Evolutionary conservation across 1,140 invertebrate genomes (phyloP).

Genomic region (Aphelinus certus): DNA sequence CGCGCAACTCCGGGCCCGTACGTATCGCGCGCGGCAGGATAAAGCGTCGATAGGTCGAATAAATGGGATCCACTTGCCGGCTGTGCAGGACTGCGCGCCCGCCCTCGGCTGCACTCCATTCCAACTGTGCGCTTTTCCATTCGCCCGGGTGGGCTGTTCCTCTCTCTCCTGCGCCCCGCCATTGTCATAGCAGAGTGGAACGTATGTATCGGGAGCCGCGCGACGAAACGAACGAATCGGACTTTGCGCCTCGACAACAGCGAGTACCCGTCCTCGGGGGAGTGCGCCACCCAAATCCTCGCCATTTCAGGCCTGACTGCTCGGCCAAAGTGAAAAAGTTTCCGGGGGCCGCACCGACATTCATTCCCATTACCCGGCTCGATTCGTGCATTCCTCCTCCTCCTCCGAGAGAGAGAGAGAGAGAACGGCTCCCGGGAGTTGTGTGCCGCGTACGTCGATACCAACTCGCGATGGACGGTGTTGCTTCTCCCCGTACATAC

Average conservation of each 20-base stretch:
- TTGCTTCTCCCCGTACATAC: too few relatives aligned
- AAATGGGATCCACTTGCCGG: constrained; percentile 32
- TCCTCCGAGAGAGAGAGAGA: not conserved
- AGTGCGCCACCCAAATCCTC: not conserved
- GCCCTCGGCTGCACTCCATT: constrained; percentile 20
- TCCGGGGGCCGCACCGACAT: constrained; percentile 42
- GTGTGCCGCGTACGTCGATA: too few relatives aligned
- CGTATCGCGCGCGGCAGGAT: not conserved
- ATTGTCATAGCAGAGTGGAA: constrained; percentile 14
- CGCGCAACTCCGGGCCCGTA: not conserved
- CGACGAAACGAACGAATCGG: not conserved
- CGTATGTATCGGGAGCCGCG: constrained; percentile 23
- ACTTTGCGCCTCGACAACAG: not conserved
- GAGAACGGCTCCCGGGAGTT: not conserved
- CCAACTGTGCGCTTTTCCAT: constrained; percentile 14
- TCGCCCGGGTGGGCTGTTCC: not conserved
- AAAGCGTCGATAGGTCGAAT: constrained; percentile 38
- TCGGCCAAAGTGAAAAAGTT: constrained; percentile 60
- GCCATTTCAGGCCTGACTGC: constrained; percentile 60
- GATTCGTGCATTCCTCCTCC: not conserved
- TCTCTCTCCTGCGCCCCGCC: not conserved
- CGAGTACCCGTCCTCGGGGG: constrained; percentile 21
- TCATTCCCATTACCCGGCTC: constrained; percentile 48
- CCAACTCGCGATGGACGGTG: too few relatives aligned
- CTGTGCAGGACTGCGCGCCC: not conserved